These are phyloP conservation scores for Synaphobranchus kaupii DNA, from an alignment of 2,797 vertebrate species.

Conservation along the genomic window DNA sequence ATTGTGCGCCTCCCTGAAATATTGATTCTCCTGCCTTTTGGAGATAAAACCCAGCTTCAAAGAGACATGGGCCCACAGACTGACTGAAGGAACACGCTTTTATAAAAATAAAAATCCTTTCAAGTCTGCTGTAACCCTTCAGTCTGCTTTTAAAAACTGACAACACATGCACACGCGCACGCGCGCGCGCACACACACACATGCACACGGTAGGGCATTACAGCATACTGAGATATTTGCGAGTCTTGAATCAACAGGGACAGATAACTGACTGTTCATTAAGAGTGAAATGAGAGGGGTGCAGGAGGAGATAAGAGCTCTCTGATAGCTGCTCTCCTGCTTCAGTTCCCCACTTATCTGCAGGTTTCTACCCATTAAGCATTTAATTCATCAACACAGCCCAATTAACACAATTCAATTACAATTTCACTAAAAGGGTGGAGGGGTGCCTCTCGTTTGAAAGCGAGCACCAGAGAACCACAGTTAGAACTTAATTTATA, in stretches of 20 bases:
- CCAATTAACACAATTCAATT: conserved; percentile 19
- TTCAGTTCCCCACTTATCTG: not conserved
- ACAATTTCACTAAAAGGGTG: not conserved
- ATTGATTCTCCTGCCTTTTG: conserved; percentile 24
- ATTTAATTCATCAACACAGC: conserved; percentile 7
- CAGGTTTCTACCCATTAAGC: conserved; percentile 3
- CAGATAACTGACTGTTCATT: conserved; percentile 14
- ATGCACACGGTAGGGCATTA: not conserved
- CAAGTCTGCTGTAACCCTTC: not conserved
- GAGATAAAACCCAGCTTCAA: conserved; percentile 19
- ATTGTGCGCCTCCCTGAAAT: conserved; percentile 17
- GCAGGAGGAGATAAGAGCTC: not conserved
- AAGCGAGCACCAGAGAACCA: not conserved
- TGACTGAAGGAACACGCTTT: conserved; percentile 17
- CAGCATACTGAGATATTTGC: not conserved
- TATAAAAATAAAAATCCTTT: not conserved
- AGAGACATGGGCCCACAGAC: conserved; percentile 11
- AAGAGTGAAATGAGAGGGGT: conserved; percentile 13
- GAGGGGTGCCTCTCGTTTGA: not conserved
- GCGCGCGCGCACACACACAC: not conserved
- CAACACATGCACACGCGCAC: not conserved
- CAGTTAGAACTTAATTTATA: not conserved
- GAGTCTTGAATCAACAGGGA: not conserved
- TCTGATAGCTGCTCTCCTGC: not conserved
- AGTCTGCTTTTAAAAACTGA: not conserved